Base-by-base conservation (phyloP, 1,140 invertebrate genomes). In the Kradibia gibbosae region DNA sequence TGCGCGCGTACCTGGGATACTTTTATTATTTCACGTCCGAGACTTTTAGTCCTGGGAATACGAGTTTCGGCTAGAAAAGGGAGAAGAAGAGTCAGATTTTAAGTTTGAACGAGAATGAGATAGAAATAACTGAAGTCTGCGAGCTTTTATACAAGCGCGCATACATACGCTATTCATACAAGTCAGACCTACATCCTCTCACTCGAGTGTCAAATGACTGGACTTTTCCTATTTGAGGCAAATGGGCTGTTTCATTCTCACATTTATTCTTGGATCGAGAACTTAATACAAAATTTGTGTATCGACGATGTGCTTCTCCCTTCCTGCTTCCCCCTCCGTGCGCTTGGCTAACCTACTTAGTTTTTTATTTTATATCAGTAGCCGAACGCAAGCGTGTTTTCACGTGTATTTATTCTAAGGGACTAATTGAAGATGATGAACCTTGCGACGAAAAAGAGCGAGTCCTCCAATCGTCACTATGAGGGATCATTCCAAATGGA, bases 141-240 rank as follows among this genome's bases (percentile, higher is more conserved):
- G 60, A 11, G 62, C 20, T n/a, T 20, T 67, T 36, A 39, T 39
- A 15, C 15, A 13, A 11, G 28, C 10, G 1, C 39, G 10, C 15
- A 4, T 10, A 11, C 13, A 22, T 39, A 1, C 17, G 62, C 17
- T 48, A 13, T 39, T 50, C 65, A 70, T 20, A 77, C 70, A 71
- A 76, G 53, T 81, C 60, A 81, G 34, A 11, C 10, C 62, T 60
- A 81, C 74, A 77, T 77, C 73, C 45, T 81, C 73, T 67, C 11
- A 42, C n/a, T 79, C 48, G 60, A 55, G 34, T 71, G 73, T 77
- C 65, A 45, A 76, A 77, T 81, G 73, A 57, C 62, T 60, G 50
- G 80, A 34, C 62, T 71, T 77, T 71, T 77, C 73, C 74, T 36
- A 25, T 36, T 15, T 20, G 31, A 45, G 39, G 42, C 17, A 15